Percentiles rank a stretch among this genome's conserved stretches.
Evolutionary conservation across 1,140 invertebrate genomes (phyloP).

Genomic region (Aphis gossypii): DNA sequence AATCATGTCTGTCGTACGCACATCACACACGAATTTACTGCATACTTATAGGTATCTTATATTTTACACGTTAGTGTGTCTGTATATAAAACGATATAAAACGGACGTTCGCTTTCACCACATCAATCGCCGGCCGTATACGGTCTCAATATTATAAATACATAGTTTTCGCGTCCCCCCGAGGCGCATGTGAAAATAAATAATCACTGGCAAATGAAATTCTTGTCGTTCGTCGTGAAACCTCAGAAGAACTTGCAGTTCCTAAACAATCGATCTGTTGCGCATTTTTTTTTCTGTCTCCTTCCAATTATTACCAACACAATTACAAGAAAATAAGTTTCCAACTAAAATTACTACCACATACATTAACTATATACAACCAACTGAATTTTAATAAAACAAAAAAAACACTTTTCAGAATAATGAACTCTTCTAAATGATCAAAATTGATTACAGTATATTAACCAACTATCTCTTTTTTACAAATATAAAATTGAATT

Average conservation of each 20-base stretch:
- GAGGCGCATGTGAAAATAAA: not conserved
- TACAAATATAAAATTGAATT: no score
- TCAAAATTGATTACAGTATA: no score
- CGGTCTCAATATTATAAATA: constrained; percentile 14
- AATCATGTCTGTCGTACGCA: not conserved
- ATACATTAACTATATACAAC: not conserved
- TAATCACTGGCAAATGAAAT: constrained; percentile 5
- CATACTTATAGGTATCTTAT: not conserved
- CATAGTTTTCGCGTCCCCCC: not conserved
- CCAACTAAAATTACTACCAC: not conserved
- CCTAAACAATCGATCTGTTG: no score
- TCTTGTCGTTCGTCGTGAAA: not conserved
- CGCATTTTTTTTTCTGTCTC: not conserved
- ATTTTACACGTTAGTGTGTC: not conserved
- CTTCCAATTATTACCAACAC: not conserved
- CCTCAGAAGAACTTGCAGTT: not conserved
- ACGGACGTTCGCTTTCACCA: constrained; percentile 17
- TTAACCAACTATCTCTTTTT: no score
- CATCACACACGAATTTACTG: not conserved
- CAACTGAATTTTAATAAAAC: not conserved
- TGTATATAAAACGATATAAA: not conserved
- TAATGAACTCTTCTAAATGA: no score
- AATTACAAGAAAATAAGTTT: not conserved
- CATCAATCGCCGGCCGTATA: constrained; percentile 15
- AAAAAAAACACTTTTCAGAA: not conserved